Conservation (phyloP, 2,113 vertebrate genomes). For the Pachycephala philippinensis region DNA sequence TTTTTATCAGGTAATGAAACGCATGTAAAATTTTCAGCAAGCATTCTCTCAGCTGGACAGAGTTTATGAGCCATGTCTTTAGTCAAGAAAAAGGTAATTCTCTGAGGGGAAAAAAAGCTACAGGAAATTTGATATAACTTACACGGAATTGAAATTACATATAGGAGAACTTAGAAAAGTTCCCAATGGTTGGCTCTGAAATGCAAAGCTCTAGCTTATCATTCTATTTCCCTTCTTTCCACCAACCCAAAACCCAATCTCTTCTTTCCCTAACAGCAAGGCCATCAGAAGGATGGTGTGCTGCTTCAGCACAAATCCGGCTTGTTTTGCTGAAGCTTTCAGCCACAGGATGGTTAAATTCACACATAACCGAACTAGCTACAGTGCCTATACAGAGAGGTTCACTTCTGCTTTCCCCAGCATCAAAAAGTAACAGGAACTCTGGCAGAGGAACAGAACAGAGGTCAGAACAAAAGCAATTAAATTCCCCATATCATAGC, state of each 20-base stretch:
- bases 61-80: neutral
- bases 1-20: neutral
- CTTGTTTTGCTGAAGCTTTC: neutral
- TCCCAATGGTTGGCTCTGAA: neutral
- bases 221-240: neutral
- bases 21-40: neutral
- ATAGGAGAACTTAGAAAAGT: neutral
- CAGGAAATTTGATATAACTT: neutral
- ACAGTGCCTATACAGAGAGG: neutral
- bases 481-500: neutral
- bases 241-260: neutral
- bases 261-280: neutral
- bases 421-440: neutral
- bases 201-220: neutral
- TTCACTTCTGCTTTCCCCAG: neutral
- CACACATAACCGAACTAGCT: neutral
- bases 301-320: neutral
- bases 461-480: neutral
- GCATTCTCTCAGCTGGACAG: neutral
- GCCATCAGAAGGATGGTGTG: neutral
- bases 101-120: neutral
- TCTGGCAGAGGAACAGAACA: neutral
- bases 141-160: accelerated
- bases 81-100: neutral
- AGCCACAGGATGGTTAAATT: neutral